These are phyloP conservation scores for Sebastes miniatus DNA, from an alignment of 2,797 vertebrate species.

Conservation along the genomic window DNA sequence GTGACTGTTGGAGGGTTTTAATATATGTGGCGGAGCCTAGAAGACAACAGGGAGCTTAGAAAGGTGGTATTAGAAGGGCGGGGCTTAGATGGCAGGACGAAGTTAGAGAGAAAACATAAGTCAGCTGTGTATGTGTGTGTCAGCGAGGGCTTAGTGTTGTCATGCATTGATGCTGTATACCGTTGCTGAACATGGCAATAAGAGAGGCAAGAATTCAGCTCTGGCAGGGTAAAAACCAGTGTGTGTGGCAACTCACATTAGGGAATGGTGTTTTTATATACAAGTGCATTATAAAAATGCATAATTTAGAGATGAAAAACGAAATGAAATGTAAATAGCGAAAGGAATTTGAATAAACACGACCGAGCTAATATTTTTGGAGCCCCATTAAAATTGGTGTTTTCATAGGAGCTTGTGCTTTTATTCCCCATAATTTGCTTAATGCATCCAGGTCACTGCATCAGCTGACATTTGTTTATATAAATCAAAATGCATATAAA, in stretches of 20 bases:
- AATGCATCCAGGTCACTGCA: constrained; percentile 35
- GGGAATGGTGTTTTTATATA: background rate
- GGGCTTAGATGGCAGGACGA: background rate
- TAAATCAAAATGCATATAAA: background rate
- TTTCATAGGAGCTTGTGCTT: background rate
- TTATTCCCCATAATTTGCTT: background rate
- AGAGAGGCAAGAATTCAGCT: background rate
- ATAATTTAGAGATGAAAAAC: constrained; percentile 11
- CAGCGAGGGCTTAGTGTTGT: background rate
- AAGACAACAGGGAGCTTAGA: constrained; percentile 34
- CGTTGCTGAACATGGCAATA: background rate
- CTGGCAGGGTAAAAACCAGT: fast-evolving
- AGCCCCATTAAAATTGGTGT: background rate
- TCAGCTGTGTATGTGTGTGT: background rate
- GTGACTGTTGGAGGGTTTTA: constrained; percentile 60
- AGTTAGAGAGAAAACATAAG: background rate
- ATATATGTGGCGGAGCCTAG: constrained; percentile 41
- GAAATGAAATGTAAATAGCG: background rate
- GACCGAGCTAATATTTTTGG: background rate
- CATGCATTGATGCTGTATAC: background rate
- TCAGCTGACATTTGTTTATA: background rate
- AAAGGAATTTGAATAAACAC: background rate
- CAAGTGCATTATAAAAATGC: constrained; percentile 4
- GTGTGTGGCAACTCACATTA: background rate
- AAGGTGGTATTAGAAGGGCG: constrained; percentile 27